Evolutionary conservation across 2,113 vertebrate species (phyloP), one percentile per base, ranked within the genome.

Genomic region (Dissostichus mawsoni): DNA sequence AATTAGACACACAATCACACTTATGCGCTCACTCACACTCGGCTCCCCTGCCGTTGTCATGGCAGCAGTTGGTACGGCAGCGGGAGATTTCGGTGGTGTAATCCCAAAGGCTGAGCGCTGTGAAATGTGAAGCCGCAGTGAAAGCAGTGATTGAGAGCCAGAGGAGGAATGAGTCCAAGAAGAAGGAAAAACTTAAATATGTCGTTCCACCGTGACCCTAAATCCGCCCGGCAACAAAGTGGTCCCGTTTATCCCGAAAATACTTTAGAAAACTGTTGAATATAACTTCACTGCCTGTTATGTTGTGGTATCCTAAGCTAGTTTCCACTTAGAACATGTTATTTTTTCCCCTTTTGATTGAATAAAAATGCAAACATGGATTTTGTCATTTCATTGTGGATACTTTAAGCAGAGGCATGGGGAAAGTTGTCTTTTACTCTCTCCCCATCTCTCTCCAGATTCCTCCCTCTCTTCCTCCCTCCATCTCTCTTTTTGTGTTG

Each of bases 1-100:
- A 91, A 87, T 91, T 83, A 90, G 81, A 89, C 76, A 82, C 81
- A 82, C 88, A 76, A 83, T 89, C 91, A 82, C 88, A 87, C 85
- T 86, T 74, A 36, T 14, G 70, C 76, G 65, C 86, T 80, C 57
- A 2, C 72, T 81, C 67, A 45, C 80, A 20, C 86, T 62, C 74
- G n/a, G 75, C 89, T 94, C 88, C 57, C 68, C 82, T 82, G 90
- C 91, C 74, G 95, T 96, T 95, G 94, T 94, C 95, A 96, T 96
- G 93, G 95, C 94, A 95, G 94, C 94, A 74, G 90, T 87, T 87
- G 88, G 91, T 92, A 86, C 86, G 77, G 85, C 87, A 72, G 61
- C 17, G 58, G 80, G 85, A 90, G 91, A 90, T 93, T 92, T 95
- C 84, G 82, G 90, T 71, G 84, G 80, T 90, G 90, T 94, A 93